These are phyloP conservation scores for Luidia sarsii DNA, from an alignment of 53 echinoderm and acorn worm genomes.

Conservation along the genomic window DNA sequence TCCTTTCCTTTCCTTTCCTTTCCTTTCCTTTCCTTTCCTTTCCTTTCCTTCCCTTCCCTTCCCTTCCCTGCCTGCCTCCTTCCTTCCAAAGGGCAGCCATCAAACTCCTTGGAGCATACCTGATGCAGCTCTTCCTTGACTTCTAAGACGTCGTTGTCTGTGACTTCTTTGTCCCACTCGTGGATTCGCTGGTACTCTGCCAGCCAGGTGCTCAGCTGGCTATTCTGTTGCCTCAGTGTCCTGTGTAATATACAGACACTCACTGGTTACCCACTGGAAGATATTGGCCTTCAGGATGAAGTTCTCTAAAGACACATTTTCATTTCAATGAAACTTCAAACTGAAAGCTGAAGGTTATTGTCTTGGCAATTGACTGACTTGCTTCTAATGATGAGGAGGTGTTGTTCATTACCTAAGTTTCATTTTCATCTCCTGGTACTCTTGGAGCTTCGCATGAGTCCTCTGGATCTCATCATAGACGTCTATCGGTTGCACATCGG, in stretches of 20 bases:
- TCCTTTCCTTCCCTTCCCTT: not conserved
- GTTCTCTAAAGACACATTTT: too few species aligned
- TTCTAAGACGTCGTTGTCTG: conserved; percentile 37
- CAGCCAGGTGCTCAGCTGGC: conserved; percentile 55
- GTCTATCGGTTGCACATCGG: not conserved
- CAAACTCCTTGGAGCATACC: conserved; percentile 20
- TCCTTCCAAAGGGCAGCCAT: too few species aligned
- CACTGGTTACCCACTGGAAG: too few species aligned
- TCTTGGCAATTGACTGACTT: too few species aligned
- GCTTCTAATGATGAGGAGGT: not conserved
- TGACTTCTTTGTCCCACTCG: not conserved
- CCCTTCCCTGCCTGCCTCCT: not conserved
- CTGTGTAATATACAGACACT: too few species aligned
- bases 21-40: conserved; percentile 2
- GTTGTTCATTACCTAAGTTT: conserved; percentile 59
- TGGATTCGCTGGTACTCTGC: conserved; percentile 44
- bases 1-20: conserved; percentile 11
- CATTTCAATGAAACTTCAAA: too few species aligned
- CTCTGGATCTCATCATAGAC: conserved; percentile 44
- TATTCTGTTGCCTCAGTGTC: conserved; percentile 46
- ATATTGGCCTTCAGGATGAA: too few species aligned
- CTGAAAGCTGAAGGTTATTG: too few species aligned
- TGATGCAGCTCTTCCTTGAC: conserved; percentile 54
- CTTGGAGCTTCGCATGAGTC: conserved; percentile 45
- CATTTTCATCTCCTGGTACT: conserved; percentile 51